Percentiles rank a stretch among this genome's conserved stretches.
phyloP scores from a whole-genome alignment of 2,797 vertebrate species.

The Hydrolagus colliei region DNA sequence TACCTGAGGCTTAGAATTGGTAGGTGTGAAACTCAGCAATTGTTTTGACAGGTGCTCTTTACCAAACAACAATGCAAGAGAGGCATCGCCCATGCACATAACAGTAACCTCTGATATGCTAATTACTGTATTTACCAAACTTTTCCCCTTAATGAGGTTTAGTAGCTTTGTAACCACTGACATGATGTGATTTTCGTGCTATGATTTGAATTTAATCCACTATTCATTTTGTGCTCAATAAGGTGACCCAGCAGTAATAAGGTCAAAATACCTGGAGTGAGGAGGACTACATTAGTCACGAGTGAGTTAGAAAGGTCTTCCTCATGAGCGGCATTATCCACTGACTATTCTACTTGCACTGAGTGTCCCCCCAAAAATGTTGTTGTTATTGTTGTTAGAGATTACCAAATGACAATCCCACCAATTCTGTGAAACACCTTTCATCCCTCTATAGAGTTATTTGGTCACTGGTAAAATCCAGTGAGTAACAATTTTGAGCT shows the following conservation, averaged over 20 bases:
- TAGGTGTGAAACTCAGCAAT: conserved; percentile 59
- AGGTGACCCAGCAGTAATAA: conserved; percentile 24
- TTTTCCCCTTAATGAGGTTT: conserved; percentile 46
- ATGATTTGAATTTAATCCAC: conserved; percentile 28
- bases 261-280: conserved; percentile 23
- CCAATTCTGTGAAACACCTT: not conserved
- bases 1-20: conserved; percentile 62
- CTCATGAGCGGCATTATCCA: not conserved
- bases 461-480: not conserved
- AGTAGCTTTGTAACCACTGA: conserved; percentile 24
- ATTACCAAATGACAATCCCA: not conserved
- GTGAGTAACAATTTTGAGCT: not conserved
- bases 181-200: conserved; percentile 27
- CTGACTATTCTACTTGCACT: conserved; percentile 2
- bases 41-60: conserved; percentile 75
- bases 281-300: conserved; percentile 6
- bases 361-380: not conserved
- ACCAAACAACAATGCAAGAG: conserved; percentile 45
- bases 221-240: conserved; percentile 23
- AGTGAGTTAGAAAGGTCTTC: conserved; percentile 17
- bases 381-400: not conserved
- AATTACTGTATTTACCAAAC: conserved; percentile 50
- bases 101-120: conserved; percentile 47
- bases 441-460: not conserved
- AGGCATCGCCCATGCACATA: conserved; percentile 44